These are phyloP conservation scores for Gavia stellata DNA, from an alignment of 2,113 vertebrate species.

Conservation along the genomic window DNA sequence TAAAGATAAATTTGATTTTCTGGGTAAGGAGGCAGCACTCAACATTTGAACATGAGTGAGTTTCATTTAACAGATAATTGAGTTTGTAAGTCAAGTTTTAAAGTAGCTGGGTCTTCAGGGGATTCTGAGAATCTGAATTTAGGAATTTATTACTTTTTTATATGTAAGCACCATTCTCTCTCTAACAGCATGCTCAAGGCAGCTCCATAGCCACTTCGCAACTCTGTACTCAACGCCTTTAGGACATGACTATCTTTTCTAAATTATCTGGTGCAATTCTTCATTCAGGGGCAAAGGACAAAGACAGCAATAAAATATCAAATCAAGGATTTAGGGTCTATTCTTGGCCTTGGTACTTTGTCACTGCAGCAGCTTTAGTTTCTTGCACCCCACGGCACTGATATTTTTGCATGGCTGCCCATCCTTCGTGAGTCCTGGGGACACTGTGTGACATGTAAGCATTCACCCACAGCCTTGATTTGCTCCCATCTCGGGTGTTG, in stretches of 20 bases:
- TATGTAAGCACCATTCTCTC: neutral
- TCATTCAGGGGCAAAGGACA: neutral
- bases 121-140: neutral
- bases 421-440: neutral
- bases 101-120: neutral
- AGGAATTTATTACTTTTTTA: neutral
- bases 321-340: neutral
- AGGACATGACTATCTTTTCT: neutral
- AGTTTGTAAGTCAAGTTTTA: neutral
- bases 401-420: neutral
- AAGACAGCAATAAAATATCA: neutral
- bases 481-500: neutral
- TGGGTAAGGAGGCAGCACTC: neutral
- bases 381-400: neutral
- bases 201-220: neutral
- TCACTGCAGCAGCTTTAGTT: neutral
- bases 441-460: neutral
- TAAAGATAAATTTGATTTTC: neutral
- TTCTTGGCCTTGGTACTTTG: neutral
- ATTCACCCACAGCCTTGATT: neutral
- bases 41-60: neutral
- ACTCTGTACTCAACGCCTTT: neutral
- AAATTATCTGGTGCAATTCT: neutral
- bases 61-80: slow-evolving; percentile 14
- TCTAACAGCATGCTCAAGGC: neutral